Evolutionary conservation across 2,797 vertebrate species (phyloP).

Genomic region (Gastrophryne carolinensis): DNA sequence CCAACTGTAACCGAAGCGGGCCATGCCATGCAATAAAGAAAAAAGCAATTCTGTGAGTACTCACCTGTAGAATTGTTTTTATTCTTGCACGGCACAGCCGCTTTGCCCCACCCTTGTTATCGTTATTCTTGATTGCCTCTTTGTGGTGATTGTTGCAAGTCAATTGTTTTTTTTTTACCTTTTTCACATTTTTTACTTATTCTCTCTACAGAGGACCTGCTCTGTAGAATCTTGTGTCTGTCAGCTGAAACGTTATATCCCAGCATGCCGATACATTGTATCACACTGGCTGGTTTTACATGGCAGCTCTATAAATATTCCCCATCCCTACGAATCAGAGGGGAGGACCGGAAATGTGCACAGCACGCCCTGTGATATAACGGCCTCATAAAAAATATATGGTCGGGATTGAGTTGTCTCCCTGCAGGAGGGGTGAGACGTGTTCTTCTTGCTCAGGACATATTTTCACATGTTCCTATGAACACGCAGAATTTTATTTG

Average conservation of each 20-base stretch:
- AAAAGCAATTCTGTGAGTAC: no score
- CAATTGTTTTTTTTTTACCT: no score
- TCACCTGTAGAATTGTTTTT: no score
- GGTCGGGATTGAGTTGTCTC: conserved; percentile 34
- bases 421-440: conserved; percentile 22
- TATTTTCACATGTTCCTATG: conserved; percentile 17
- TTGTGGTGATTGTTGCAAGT: no score
- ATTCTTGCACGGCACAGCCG: no score
- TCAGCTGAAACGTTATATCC: background rate
- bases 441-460: conserved; percentile 11
- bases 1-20: no score
- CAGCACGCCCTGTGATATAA: conserved; percentile 3
- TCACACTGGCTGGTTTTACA: background rate
- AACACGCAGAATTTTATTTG: background rate
- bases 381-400: conserved; percentile 34
- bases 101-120: no score
- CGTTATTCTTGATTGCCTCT: no score
- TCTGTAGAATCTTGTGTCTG: background rate
- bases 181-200: no score
- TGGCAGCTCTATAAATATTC: background rate
- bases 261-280: background rate
- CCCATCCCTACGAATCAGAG: background rate
- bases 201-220: no score
- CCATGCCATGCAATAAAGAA: no score
- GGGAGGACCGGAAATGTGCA: background rate